Evolutionary conservation across 2,888 invertebrate genomes (phyloP).

Genomic region (Drosophila testacea): DNA sequence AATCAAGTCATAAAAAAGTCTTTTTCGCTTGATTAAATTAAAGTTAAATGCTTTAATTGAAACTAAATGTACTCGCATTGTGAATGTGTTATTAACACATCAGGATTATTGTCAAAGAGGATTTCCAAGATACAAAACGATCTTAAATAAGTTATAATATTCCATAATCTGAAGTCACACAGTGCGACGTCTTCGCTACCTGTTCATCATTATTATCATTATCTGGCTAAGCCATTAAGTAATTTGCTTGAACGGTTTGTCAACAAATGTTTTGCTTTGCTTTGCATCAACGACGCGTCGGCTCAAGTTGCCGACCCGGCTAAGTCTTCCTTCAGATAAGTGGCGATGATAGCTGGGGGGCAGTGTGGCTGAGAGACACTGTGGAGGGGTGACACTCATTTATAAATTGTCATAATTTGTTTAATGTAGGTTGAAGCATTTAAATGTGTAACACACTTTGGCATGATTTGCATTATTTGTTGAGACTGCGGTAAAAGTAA

Average conservation of each 20-base stretch:
- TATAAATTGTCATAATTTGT: constrained; percentile 72
- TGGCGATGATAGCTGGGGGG: constrained; percentile 22
- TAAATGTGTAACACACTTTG: constrained; percentile 71
- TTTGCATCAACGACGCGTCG: constrained; percentile 29
- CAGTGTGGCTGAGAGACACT: background rate
- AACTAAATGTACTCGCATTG: background rate
- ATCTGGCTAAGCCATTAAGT: constrained; percentile 72
- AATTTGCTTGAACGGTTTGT: constrained; percentile 68
- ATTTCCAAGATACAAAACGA: background rate
- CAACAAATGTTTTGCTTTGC: constrained; percentile 54
- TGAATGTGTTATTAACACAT: background rate
- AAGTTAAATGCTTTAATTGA: background rate
- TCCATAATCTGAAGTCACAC: constrained; percentile 9
- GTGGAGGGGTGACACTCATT: constrained; percentile 42
- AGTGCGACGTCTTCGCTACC: constrained; percentile 33
- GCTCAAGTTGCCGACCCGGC: constrained; percentile 45
- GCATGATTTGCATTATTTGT: constrained; percentile 53
- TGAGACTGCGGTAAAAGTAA: constrained; percentile 45
- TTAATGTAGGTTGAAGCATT: constrained; percentile 69
- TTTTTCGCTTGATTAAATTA: background rate
- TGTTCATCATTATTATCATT: constrained; percentile 51
- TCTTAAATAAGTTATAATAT: constrained; percentile 3
- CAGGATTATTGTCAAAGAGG: background rate
- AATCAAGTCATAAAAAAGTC: background rate
- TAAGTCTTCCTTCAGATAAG: constrained; percentile 35